A percentile compares a stretch with the other conserved stretches of the same genome.
Evolutionary conservation across 2,888 invertebrate species (phyloP).

Genomic region (Drosophila monieri): DNA sequence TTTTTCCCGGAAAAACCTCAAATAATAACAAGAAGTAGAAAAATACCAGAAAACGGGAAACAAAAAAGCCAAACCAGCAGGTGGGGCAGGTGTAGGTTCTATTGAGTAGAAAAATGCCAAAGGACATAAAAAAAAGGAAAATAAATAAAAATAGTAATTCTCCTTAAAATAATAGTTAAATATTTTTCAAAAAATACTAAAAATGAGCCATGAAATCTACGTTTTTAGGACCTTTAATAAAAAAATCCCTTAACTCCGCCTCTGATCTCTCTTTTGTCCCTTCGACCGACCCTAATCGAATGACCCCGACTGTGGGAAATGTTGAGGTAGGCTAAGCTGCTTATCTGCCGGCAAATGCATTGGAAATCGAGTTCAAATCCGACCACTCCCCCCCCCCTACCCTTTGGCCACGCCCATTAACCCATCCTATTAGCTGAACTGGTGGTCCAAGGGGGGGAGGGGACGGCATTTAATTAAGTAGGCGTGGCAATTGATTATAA

Average conservation of each 20-base stretch:
- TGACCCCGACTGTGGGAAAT: slow-evolving; percentile 13
- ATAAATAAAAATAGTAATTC: neutral
- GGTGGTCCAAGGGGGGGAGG: no score
- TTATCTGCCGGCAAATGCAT: slow-evolving; percentile 34
- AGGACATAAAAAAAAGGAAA: neutral
- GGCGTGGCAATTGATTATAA: slow-evolving; percentile 71
- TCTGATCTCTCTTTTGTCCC: neutral
- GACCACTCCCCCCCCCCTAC: slow-evolving; percentile 4
- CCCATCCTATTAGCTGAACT: slow-evolving; percentile 56
- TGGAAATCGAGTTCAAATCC: slow-evolving; percentile 9
- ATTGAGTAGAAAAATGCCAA: slow-evolving; percentile 69
- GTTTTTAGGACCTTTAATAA: no score
- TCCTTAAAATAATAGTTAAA: neutral
- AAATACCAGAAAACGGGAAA: slow-evolving; percentile 23
- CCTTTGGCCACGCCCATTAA: neutral
- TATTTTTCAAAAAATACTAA: neutral
- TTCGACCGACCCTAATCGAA: neutral
- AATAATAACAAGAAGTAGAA: slow-evolving; percentile 60
- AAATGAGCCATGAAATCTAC: no score
- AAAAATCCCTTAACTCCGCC: no score
- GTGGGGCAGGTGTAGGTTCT: slow-evolving; percentile 29
- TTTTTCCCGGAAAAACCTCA: slow-evolving; percentile 61
- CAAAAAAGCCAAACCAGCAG: slow-evolving; percentile 4
- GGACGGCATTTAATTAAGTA: slow-evolving; percentile 66
- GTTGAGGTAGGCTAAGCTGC: slow-evolving; percentile 14